Base-by-base conservation (phyloP, 2,113 vertebrate species). In the Thymallus thymallus region DNA sequence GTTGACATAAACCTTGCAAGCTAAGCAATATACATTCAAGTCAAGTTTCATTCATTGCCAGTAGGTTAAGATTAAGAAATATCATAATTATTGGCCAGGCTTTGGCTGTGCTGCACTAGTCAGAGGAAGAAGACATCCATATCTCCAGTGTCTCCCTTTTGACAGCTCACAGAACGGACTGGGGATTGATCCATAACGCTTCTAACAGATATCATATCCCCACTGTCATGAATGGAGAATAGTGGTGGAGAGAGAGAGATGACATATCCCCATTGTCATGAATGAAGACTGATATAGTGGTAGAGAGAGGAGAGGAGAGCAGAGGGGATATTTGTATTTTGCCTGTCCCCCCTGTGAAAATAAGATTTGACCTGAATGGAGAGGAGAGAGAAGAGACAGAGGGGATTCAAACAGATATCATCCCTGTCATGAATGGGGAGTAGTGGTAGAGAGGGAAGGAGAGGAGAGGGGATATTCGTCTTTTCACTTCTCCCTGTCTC, bases 141-240 rank as follows among this genome's bases (percentile, higher is more conserved):
- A 60, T 61, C 51, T 68, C 23, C 35, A 41, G 65, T 45, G 46
- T 67, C 60, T 20, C 46, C 7, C 29, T 56, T 56, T 6, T 68
- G 73, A 60, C 73, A 26, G 23, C 56, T 23, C 41, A 55, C 60
- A 63, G 45, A 64, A 55, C 32, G 68, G 20, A 24, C 5, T 0
- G 20, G 35, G 12, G 35, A 75, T 48, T 55, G 35, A 68, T 69
- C 69, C 62, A 58, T 12, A 16, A 65, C 46, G 74, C 35, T 51
- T 69, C 73, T 68, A 35, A 68, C 68, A 46, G 29, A 51, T 63
- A 32, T 64, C 71, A 61, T 48, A 20, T 48, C 32, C 72, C 66
- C 69, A 60, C 80, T 76, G 74, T 79, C 74, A 76, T n/a, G 58
- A 16, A 1, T 48, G 41, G 20, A 30, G 67, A 29, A 30, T 14